These are phyloP conservation scores for Pipra filicauda DNA, from an alignment of 2,113 vertebrate genomes.

Conservation along the genomic window DNA sequence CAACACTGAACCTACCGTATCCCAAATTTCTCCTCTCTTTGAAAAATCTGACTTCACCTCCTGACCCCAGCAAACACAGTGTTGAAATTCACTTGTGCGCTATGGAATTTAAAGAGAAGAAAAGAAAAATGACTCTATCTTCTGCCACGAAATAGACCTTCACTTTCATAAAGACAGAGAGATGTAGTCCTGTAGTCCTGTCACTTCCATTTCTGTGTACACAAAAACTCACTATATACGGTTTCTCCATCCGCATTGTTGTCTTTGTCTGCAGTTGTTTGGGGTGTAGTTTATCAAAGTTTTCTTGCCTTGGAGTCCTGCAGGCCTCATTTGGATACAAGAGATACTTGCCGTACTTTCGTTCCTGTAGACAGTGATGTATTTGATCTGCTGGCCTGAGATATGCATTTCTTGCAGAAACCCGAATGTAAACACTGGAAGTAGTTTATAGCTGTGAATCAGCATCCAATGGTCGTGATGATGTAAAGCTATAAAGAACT, in stretches of 20 bases:
- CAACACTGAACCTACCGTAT: not conserved
- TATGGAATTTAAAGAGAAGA: not conserved
- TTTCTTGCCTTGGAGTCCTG: not conserved
- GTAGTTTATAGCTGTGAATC: constrained; percentile 50
- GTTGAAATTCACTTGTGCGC: not conserved
- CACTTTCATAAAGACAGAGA: not conserved
- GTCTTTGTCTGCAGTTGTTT: not conserved
- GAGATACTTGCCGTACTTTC: not conserved
- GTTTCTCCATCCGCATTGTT: not conserved
- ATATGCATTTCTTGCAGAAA: constrained; percentile 45
- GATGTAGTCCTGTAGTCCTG: not conserved
- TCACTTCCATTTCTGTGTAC: not conserved
- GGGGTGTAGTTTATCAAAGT: not conserved
- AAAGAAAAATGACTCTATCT: not conserved
- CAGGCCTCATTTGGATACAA: not conserved
- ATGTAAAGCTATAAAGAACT: constrained; percentile 15
- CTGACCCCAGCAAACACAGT: not conserved
- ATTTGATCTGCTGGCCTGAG: constrained; percentile 49
- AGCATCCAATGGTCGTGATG: not conserved
- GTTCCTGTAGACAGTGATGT: constrained; percentile 34
- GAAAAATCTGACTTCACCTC: not conserved
- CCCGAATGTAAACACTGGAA: constrained; percentile 48
- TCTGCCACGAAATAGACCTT: not conserved
- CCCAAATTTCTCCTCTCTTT: not conserved
- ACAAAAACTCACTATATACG: not conserved